Evolutionary conservation across 2,888 invertebrate species (phyloP).

Genomic region (Pyrocoelia pectoralis): DNA sequence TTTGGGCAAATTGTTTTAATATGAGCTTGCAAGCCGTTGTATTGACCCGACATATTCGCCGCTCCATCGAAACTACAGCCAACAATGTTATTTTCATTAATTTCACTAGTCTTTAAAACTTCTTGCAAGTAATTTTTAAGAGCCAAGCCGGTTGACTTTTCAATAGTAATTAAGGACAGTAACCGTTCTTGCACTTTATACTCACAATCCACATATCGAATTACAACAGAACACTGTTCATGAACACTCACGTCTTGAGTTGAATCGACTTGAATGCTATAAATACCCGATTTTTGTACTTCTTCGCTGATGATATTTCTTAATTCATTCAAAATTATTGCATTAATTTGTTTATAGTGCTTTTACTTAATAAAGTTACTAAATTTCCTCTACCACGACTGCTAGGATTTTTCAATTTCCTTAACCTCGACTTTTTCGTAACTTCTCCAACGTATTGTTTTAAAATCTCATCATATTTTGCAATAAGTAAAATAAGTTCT

Average conservation of each 20-base stretch:
- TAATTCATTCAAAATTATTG: too few species aligned
- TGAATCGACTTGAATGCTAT: neutral
- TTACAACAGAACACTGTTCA: constrained; percentile 16
- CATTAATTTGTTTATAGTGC: too few species aligned
- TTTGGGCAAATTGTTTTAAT: neutral
- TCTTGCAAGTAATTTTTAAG: neutral
- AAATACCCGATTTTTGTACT: too few species aligned
- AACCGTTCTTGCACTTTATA: neutral
- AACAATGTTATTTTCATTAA: constrained; percentile 7
- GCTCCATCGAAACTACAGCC: constrained; percentile 17
- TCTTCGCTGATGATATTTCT: too few species aligned
- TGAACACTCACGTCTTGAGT: constrained; percentile 13
- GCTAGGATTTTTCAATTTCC: too few species aligned
- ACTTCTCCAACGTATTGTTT: too few species aligned
- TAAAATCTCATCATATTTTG: too few species aligned
- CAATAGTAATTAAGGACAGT: neutral
- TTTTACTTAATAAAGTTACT: too few species aligned
- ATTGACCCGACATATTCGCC: constrained; percentile 20
- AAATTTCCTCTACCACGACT: too few species aligned
- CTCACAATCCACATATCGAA: neutral
- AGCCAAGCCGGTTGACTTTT: neutral
- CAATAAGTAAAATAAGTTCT: too few species aligned
- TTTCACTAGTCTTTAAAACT: neutral
- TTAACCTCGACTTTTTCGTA: too few species aligned
- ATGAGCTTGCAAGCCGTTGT: constrained; percentile 19